Conservation (phyloP, 1,140 invertebrate genomes). For the Ceratina australensis region DNA sequence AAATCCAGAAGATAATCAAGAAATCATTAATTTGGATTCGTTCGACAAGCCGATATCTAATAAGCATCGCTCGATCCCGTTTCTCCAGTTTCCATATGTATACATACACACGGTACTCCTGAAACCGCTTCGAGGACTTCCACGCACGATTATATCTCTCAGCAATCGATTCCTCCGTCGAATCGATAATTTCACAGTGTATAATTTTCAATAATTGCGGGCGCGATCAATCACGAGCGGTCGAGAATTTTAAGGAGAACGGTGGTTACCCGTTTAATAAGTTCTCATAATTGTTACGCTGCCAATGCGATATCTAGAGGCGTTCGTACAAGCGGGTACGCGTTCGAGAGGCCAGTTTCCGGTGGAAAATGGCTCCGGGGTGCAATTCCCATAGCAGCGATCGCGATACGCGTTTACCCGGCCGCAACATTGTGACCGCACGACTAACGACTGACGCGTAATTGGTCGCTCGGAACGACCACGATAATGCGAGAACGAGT, state of each 20-base stretch:
- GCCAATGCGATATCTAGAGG: neutral
- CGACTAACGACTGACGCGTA: slow-evolving; percentile 55
- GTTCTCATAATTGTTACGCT: slow-evolving; percentile 34
- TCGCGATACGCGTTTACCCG: slow-evolving; percentile 26
- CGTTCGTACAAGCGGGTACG: neutral
- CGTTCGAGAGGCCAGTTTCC: neutral
- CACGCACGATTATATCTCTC: neutral
- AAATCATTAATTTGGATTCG: too few relatives aligned
- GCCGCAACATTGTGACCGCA: slow-evolving; percentile 19
- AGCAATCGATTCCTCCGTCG: neutral
- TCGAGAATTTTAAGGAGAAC: neutral
- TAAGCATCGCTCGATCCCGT: neutral
- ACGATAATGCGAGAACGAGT: slow-evolving; percentile 58
- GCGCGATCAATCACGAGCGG: slow-evolving; percentile 38
- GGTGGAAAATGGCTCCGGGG: slow-evolving; percentile 28
- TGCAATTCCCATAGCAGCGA: slow-evolving; percentile 42
- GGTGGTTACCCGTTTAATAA: slow-evolving; percentile 37
- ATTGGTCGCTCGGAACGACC: slow-evolving; percentile 42
- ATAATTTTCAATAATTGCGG: slow-evolving; percentile 40
- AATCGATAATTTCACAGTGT: neutral
- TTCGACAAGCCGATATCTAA: neutral
- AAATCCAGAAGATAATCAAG: too few relatives aligned
- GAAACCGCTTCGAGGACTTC: neutral
- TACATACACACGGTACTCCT: neutral
- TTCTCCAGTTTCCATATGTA: neutral